phyloP scores from a whole-genome alignment of 2,888 invertebrate species.

The Auanema sp. region DNA sequence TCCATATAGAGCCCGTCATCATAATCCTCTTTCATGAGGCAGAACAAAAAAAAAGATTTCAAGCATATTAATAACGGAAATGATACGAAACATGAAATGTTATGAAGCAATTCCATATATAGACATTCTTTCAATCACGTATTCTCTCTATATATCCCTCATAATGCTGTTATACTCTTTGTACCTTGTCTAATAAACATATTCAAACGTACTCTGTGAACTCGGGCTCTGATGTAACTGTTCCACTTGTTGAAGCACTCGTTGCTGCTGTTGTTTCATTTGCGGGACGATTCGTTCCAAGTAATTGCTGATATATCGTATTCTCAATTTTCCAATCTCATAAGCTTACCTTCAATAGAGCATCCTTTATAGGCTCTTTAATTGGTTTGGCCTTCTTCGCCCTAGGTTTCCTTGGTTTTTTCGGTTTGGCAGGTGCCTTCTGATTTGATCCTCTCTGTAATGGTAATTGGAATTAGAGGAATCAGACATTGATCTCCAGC shows the following conservation, averaged over 20 bases:
- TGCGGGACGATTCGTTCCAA: background rate
- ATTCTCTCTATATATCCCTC: too few relatives aligned
- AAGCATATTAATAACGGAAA: background rate
- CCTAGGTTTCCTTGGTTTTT: slow-evolving; percentile 11
- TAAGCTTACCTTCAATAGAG: slow-evolving; percentile 12
- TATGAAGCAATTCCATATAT: too few relatives aligned
- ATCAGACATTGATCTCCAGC: too few relatives aligned
- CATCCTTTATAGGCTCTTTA: slow-evolving; percentile 7
- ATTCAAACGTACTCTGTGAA: slow-evolving; percentile 2
- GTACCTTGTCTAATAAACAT: too few relatives aligned
- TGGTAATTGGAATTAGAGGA: too few relatives aligned
- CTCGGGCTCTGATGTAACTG: background rate
- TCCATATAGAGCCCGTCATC: background rate
- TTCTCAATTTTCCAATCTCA: too few relatives aligned
- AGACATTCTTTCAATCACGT: too few relatives aligned
- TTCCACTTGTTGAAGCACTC: background rate
- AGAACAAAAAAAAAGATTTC: background rate
- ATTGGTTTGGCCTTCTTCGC: slow-evolving; percentile 12
- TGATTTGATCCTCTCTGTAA: too few relatives aligned
- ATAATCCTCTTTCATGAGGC: background rate
- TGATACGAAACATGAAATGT: too few relatives aligned
- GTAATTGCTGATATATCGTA: background rate
- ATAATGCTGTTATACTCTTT: too few relatives aligned
- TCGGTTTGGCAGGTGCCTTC: slow-evolving; percentile 5
- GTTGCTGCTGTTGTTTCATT: background rate